Evolutionary conservation across 1,140 invertebrate genomes (phyloP).

Genomic region (Drosophila jambulina): DNA sequence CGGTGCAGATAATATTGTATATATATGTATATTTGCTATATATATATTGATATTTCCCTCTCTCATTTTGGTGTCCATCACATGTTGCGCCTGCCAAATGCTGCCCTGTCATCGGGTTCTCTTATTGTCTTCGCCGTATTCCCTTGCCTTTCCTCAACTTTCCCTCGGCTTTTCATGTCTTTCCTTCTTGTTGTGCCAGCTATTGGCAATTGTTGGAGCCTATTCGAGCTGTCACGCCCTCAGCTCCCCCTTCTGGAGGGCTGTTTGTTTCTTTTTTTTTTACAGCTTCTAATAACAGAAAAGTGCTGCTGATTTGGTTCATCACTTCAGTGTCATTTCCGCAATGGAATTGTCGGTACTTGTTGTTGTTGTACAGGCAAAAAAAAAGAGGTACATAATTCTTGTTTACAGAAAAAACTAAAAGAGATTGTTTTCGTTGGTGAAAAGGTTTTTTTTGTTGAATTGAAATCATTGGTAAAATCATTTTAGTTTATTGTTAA

Average conservation of each 20-base stretch:
- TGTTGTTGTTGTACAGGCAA: slow-evolving; percentile 1
- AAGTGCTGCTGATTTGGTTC: slow-evolving; percentile 80
- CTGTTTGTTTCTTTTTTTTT: slow-evolving; percentile 39
- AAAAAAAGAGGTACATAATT: not conserved
- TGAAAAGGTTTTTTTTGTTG: not conserved
- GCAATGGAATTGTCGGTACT: slow-evolving; percentile 57
- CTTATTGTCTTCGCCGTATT: slow-evolving; percentile 11
- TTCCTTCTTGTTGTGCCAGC: not conserved
- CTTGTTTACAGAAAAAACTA: not conserved
- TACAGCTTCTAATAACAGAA: slow-evolving; percentile 79
- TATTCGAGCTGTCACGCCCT: slow-evolving; percentile 38
- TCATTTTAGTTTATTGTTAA: not conserved
- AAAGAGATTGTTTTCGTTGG: not conserved
- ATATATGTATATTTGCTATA: not conserved
- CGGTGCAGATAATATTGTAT: not conserved
- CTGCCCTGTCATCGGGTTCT: slow-evolving; percentile 58
- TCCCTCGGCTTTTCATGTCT: not conserved
- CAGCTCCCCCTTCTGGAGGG: slow-evolving; percentile 1
- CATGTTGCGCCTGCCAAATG: slow-evolving; percentile 66
- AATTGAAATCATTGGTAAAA: not conserved
- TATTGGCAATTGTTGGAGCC: slow-evolving; percentile 29
- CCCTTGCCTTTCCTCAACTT: not conserved
- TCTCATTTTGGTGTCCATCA: slow-evolving; percentile 31
- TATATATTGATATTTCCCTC: slow-evolving; percentile 2
- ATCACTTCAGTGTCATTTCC: slow-evolving; percentile 74